These are phyloP conservation scores for Drosophila paucipuncta DNA, from an alignment of 2,888 invertebrate genomes.

Conservation along the genomic window DNA sequence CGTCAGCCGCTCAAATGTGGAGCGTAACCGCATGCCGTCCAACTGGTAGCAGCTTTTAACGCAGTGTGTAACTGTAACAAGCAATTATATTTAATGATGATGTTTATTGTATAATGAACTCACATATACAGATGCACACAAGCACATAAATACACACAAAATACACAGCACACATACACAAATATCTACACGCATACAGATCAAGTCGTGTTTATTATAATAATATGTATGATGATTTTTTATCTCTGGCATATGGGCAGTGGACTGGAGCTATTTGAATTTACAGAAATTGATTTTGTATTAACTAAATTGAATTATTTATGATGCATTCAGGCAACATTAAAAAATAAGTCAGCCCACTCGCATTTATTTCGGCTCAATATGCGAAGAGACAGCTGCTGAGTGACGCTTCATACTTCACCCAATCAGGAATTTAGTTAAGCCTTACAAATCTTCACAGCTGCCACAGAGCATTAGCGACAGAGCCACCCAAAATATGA, in stretches of 20 bases:
- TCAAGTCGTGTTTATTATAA: constrained; percentile 52
- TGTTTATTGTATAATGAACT: constrained; percentile 72
- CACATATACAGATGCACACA: constrained; percentile 17
- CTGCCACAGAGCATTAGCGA: constrained; percentile 42
- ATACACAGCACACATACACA: not conserved
- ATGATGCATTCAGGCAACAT: constrained; percentile 58
- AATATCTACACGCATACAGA: constrained; percentile 3
- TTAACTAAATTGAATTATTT: constrained; percentile 76
- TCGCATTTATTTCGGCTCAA: constrained; percentile 48
- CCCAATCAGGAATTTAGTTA: constrained; percentile 58
- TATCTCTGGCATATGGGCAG: constrained; percentile 38
- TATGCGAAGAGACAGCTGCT: constrained; percentile 55
- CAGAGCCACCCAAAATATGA: not conserved
- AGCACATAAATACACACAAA: constrained; percentile 11
- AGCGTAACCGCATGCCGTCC: constrained; percentile 31
- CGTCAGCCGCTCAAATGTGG: constrained; percentile 8
- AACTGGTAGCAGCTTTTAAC: constrained; percentile 54
- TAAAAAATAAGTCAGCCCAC: constrained; percentile 58
- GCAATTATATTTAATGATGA: constrained; percentile 79
- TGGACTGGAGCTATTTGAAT: constrained; percentile 49
- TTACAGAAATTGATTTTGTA: constrained; percentile 72
- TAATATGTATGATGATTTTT: constrained; percentile 58
- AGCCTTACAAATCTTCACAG: constrained; percentile 65
- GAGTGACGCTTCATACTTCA: constrained; percentile 50
- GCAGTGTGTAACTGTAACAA: constrained; percentile 70